Evolutionary conservation across 1,140 invertebrate genomes (phyloP).

Genomic region (Tenebrio molitor): DNA sequence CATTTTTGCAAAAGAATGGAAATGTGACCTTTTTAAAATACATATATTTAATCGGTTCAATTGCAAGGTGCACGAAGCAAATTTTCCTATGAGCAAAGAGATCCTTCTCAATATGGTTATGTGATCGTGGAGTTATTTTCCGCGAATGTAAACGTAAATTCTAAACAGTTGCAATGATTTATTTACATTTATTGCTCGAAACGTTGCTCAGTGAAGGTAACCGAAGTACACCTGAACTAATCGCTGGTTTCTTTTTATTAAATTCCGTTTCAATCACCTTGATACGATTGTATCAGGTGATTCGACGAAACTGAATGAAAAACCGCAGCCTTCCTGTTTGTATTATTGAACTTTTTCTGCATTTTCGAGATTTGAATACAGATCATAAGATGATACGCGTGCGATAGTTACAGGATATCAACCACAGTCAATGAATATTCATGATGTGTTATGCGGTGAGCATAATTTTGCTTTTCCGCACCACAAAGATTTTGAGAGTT

Average conservation of each 20-base stretch:
- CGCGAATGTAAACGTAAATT: too few relatives aligned
- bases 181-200: too few relatives aligned
- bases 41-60: too few relatives aligned
- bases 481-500: too few relatives aligned
- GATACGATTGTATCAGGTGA: constrained; percentile 16
- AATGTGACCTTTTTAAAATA: too few relatives aligned
- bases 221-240: background rate
- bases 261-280: constrained; percentile 5
- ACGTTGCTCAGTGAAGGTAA: too few relatives aligned
- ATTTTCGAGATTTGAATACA: constrained; percentile 19
- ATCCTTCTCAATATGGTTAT: too few relatives aligned
- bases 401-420: background rate
- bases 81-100: too few relatives aligned
- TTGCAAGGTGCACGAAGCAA: too few relatives aligned
- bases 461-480: background rate
- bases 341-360: constrained; percentile 8
- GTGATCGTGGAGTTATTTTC: too few relatives aligned
- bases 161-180: too few relatives aligned
- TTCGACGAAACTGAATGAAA: constrained; percentile 15
- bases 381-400: background rate
- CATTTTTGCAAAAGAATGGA: too few relatives aligned
- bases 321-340: constrained; percentile 35
- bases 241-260: background rate
- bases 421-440: constrained; percentile 1
- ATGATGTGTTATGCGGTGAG: background rate